Percentiles rank a stretch among this genome's conserved stretches.
Conservation (phyloP, 1,140 invertebrate genomes). For the Rhizoglyphus robini region DNA sequence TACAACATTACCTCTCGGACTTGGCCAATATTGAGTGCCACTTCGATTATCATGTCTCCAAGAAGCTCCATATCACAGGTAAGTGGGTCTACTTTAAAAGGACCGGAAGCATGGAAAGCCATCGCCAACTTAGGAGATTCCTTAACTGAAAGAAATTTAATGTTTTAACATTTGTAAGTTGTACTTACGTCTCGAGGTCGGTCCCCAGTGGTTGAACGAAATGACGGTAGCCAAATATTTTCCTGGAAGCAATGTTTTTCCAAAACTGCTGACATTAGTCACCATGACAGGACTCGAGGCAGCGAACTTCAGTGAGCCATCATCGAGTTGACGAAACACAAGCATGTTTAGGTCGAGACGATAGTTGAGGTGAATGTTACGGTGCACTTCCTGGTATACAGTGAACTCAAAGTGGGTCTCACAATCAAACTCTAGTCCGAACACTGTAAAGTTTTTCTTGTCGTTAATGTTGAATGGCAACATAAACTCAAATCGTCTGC, state of each 20-base stretch:
- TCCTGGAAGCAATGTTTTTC: slow-evolving; percentile 43
- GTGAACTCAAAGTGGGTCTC: not conserved
- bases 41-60: not conserved
- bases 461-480: not conserved
- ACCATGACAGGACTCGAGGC: not conserved
- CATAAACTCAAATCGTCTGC: not conserved
- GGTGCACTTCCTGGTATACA: not conserved
- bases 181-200: not conserved
- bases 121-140: not conserved
- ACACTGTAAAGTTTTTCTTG: not conserved
- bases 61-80: not conserved
- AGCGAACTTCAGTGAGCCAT: not conserved
- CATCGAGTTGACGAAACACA: not conserved
- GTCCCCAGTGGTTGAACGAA: slow-evolving; percentile 82
- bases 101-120: not conserved
- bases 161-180: not conserved
- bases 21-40: not conserved
- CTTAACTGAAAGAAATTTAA: not conserved
- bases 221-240: slow-evolving; percentile 78
- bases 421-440: not conserved
- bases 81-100: not conserved
- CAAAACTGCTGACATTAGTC: not conserved
- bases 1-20: too few relatives aligned
- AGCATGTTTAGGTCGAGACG: not conserved
- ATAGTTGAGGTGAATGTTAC: not conserved